Base-by-base conservation (phyloP, 2,113 vertebrate genomes). In the Hyaena hyaena region DNA sequence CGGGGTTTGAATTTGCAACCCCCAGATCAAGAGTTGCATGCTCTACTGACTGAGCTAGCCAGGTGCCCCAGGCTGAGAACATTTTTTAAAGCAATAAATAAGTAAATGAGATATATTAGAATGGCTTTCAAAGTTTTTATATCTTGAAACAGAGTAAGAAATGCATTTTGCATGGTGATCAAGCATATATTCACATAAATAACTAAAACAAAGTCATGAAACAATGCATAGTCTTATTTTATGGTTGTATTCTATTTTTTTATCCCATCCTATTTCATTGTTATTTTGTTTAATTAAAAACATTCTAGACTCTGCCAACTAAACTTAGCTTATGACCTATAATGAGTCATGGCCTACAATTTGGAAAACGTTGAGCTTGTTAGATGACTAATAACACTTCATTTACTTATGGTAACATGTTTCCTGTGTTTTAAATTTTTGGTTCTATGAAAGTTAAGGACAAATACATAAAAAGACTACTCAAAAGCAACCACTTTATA, bases 81-180 rank as follows among this genome's bases (percentile, higher is more conserved):
- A 66, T 96, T 96, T 96, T 92, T 74, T n/a, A 94, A 94, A 87
- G 88, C 45, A 93, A 82, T 28, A n/a, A 65, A 74, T 43, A 90
- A 65, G 19, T 90, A 90, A 76, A 86, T 81, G 17, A 66, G 9
- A 43, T 74, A 26, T 76, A 76, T 83, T 90, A 82, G 28, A 96
- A 10, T 80, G 31, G 14, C 53, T 88, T 86, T 87, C 66, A 88
- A 83, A 82, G 7, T n/a, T 93, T 50, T 48, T 28, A 50, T 84
- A 73, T 85, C 10, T 73, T 85, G 74, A 88, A 10, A 11, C 50
- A 84, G 76, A 69, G 12, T 82, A 89, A 93, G 24, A 95, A 85
- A 76, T 69, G 28, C 14, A 50, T 90, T 90, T 95, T 43, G 63
- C 39, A 45, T 82, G 68, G 48, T 80, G 39, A 76, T 1, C 48